Conservation (phyloP, 1,140 invertebrate species). For the Spodoptera frugiperda region DNA sequence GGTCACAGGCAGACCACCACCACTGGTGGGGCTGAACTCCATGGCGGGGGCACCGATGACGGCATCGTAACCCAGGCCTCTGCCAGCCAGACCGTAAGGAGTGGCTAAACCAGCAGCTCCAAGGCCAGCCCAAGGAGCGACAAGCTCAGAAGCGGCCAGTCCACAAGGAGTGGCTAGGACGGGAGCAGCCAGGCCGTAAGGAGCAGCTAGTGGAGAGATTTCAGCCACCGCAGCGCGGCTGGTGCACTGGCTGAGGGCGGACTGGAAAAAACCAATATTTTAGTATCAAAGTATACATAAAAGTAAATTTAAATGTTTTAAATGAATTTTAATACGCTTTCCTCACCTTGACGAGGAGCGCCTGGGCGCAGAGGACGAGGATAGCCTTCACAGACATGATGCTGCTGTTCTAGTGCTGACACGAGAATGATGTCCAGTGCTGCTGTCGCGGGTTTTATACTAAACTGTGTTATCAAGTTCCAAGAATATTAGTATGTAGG, state of each 20-base stretch:
- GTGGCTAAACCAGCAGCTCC: not conserved
- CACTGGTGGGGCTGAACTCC: conserved; percentile 21
- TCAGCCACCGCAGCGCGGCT: not conserved
- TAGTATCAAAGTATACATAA: no score
- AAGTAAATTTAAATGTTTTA: no score
- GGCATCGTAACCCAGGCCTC: conserved; percentile 1
- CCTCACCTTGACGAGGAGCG: conserved; percentile 4
- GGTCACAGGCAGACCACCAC: conserved; percentile 13
- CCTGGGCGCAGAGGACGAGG: conserved; percentile 12
- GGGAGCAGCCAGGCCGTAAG: conserved; percentile 5
- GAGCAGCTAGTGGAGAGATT: not conserved
- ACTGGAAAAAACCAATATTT: not conserved
- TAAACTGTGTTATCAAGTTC: conserved; percentile 5
- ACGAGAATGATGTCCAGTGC: conserved; percentile 9
- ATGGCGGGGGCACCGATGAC: conserved; percentile 8
- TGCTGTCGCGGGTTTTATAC: not conserved
- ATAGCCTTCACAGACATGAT: conserved; percentile 5
- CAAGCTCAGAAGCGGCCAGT: not conserved
- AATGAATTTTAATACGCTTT: not conserved
- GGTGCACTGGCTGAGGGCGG: not conserved
- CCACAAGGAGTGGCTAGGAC: conserved; percentile 1
- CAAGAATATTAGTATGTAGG: conserved; percentile 5
- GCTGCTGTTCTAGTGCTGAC: conserved; percentile 6
- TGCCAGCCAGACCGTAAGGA: not conserved
- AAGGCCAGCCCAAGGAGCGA: not conserved